phyloP scores from a whole-genome alignment of 2,113 vertebrate genomes.

The Hippocampus barbouri region DNA sequence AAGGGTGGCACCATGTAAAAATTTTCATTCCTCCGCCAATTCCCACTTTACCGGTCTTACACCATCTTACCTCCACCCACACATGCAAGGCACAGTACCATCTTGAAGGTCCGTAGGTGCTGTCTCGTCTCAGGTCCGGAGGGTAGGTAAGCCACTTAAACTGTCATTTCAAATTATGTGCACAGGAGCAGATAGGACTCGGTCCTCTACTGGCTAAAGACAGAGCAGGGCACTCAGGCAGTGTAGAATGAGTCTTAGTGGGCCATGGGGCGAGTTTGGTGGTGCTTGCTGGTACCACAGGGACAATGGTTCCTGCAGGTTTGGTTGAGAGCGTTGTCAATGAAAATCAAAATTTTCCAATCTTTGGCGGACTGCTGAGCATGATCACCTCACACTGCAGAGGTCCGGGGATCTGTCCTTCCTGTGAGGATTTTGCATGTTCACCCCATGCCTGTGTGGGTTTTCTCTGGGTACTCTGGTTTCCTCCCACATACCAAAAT shows the following conservation, averaged over 20 bases:
- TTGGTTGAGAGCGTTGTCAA: slow-evolving; percentile 6
- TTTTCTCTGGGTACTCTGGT: too few relatives aligned
- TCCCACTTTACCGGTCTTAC: slow-evolving; percentile 13
- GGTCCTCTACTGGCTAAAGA: slow-evolving; percentile 26
- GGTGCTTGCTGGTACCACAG: slow-evolving; percentile 15
- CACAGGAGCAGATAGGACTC: slow-evolving; percentile 49
- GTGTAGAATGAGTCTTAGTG: slow-evolving; percentile 27
- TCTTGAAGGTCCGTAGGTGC: slow-evolving; percentile 28
- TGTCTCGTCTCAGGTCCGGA: slow-evolving; percentile 53
- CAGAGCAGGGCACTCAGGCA: slow-evolving; percentile 36
- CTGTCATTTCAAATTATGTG: slow-evolving; percentile 71
- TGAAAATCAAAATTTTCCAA: neutral
- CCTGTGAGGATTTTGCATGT: too few relatives aligned
- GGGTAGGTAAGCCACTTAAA: slow-evolving; percentile 73
- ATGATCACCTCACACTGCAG: too few relatives aligned
- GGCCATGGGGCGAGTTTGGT: slow-evolving; percentile 27
- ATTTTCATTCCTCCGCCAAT: neutral
- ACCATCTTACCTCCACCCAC: slow-evolving; percentile 9
- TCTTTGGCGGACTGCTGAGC: too few relatives aligned
- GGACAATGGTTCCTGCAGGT: slow-evolving; percentile 17
- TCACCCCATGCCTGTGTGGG: too few relatives aligned
- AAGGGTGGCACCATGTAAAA: slow-evolving; percentile 13
- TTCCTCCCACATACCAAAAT: too few relatives aligned
- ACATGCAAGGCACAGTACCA: slow-evolving; percentile 16
- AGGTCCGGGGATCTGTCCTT: too few relatives aligned